Conservation (phyloP, 2,888 invertebrate genomes). For the Stenurella melanura region DNA sequence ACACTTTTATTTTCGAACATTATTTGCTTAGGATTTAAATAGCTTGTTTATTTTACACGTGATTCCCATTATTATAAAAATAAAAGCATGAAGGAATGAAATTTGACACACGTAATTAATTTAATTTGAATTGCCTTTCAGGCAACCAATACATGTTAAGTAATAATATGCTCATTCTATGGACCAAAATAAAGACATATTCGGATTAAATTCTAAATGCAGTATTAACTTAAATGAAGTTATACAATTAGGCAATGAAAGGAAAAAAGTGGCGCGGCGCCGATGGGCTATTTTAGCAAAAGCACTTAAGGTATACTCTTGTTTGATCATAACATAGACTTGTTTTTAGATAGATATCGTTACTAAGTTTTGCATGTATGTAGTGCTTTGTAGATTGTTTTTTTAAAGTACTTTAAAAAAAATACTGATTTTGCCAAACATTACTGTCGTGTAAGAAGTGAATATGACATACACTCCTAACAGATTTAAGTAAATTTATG, state of each 20-base stretch:
- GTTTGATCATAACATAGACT: slow-evolving; percentile 64
- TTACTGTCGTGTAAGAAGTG: background rate
- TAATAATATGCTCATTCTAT: slow-evolving; percentile 67
- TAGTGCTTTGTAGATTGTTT: slow-evolving; percentile 28
- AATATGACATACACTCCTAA: background rate
- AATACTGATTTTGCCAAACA: slow-evolving; percentile 33
- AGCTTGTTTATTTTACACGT: slow-evolving; percentile 49
- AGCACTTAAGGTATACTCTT: slow-evolving; percentile 75
- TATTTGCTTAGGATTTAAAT: slow-evolving; percentile 42
- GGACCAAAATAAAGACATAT: slow-evolving; percentile 71
- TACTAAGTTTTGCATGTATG: slow-evolving; percentile 43
- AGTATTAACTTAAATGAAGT: slow-evolving; percentile 69
- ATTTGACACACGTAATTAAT: slow-evolving; percentile 56
- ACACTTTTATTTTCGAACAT: slow-evolving; percentile 43
- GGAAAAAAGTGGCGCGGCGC: slow-evolving; percentile 78
- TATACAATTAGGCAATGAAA: slow-evolving; percentile 68
- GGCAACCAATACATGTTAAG: slow-evolving; percentile 57
- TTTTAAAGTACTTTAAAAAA: slow-evolving; percentile 42
- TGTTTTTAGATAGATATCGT: slow-evolving; percentile 40
- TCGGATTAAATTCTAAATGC: slow-evolving; percentile 67
- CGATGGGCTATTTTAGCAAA: slow-evolving; percentile 83
- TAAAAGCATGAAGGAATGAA: slow-evolving; percentile 68
- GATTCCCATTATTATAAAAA: slow-evolving; percentile 43
- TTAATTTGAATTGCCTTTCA: slow-evolving; percentile 62
- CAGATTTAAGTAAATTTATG: background rate